Evolutionary conservation across 2,888 invertebrate species (phyloP).

Genomic region (Isoperla grammatica): DNA sequence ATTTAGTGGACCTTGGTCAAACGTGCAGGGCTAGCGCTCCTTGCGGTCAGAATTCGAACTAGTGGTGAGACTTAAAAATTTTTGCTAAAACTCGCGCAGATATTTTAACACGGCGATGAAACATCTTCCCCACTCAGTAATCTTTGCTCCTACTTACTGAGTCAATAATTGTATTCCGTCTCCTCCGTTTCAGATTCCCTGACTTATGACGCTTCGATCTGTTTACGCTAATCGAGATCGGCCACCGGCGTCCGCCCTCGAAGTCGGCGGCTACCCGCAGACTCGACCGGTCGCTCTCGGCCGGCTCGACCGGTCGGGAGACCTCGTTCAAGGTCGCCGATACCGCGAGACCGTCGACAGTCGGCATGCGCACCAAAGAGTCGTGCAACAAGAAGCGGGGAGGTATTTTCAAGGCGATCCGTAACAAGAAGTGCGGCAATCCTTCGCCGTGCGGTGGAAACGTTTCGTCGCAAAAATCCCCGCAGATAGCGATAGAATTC

Average conservation of each 20-base stretch:
- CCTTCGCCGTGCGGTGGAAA: not conserved
- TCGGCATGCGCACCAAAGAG: too few species aligned
- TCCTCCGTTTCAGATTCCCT: slow-evolving; percentile 54
- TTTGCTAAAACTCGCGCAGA: too few species aligned
- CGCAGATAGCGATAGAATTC: slow-evolving; percentile 38
- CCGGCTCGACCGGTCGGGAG: slow-evolving; percentile 39
- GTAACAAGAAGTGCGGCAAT: slow-evolving; percentile 28
- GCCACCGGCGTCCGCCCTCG: slow-evolving; percentile 36
- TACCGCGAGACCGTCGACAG: too few species aligned
- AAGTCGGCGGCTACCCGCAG: not conserved
- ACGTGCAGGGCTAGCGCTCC: too few species aligned
- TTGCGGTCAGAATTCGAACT: too few species aligned
- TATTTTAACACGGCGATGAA: too few species aligned
- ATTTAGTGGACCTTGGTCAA: too few species aligned
- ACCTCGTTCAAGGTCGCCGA: too few species aligned
- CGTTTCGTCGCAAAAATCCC: not conserved
- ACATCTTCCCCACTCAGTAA: too few species aligned
- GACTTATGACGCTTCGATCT: slow-evolving; percentile 72
- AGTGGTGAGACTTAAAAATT: too few species aligned
- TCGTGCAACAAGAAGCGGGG: slow-evolving; percentile 36
- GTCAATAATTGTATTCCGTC: too few species aligned
- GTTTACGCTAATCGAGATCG: slow-evolving; percentile 40
- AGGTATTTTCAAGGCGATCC: slow-evolving; percentile 36
- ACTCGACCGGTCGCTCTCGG: slow-evolving; percentile 38
- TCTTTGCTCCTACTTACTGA: too few species aligned